Base-by-base conservation (phyloP, 2,113 vertebrate genomes). In the Takifugu flavidus region DNA sequence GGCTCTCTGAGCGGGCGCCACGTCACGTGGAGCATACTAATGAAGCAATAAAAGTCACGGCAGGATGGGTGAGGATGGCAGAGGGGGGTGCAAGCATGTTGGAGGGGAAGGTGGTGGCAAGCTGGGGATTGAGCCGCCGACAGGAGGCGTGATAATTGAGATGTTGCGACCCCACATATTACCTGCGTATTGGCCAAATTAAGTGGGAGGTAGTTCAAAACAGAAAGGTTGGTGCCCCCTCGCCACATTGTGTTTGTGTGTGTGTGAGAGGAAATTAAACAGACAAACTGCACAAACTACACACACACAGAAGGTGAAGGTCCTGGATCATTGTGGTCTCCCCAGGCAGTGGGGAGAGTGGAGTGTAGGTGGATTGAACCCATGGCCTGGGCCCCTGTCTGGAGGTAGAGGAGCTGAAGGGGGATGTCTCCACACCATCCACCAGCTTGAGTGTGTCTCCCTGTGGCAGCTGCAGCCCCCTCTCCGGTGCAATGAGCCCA, bases 41-140 rank as follows among this genome's bases (percentile, higher is more conserved):
- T 96, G 93, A 96, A 95, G 94, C 92, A 95, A 96, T 98, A 95
- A 96, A 95, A 95, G 93, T 92, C 93, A 82, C 92, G 73, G 79
- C 86, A 68, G 94, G 94, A 88, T 92, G 90, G 86, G 83, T 11
- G 64, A 53, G 51, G 44, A 43, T 46, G 39, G 58, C 69, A 61
- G 82, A 4, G 55, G 61, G 62, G 72, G 70, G 53, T 75, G 72
- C 44, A 60, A 67, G 66, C 62, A 65, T 75, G 74, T 65, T 62
- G 68, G 63, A 62, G 72, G 46, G 75, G 73, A 62, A 70, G 70
- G 63, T 31, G 54, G 75, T 7, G 44, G 66, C 26, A 71, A 62
- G 78, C 3, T 26, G 76, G 59, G 72, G 56, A 77, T 61, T 50
- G 75, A 79, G 73, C 73, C 46, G 56, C 80, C 82, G 88, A 91